Percentiles rank a stretch among this genome's conserved stretches.
These are phyloP conservation scores for Microtus montanus DNA, from an alignment of 2,113 vertebrate species.

Conservation along the genomic window DNA sequence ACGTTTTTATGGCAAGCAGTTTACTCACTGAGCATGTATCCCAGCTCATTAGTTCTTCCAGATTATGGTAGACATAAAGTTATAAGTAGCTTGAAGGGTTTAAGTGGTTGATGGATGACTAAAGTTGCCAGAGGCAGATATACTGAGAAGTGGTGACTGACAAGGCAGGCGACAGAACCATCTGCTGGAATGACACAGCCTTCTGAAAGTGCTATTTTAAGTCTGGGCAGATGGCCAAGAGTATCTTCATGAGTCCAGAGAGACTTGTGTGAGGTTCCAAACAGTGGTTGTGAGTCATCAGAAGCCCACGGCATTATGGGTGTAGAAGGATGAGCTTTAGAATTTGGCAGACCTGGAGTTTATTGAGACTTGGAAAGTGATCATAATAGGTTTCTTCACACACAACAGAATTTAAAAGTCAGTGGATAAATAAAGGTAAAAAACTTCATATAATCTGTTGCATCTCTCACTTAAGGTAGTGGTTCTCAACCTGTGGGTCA, in stretches of 20 bases:
- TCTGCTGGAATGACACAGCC: background rate
- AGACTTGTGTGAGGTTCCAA: background rate
- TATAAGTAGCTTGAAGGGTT: background rate
- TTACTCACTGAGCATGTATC: background rate
- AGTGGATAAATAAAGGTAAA: conserved; percentile 7
- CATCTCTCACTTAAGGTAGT: background rate
- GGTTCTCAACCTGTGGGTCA: background rate
- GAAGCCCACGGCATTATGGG: background rate
- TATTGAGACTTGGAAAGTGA: background rate
- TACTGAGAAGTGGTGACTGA: background rate
- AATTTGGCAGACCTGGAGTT: background rate
- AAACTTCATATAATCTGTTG: background rate
- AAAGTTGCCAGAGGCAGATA: background rate
- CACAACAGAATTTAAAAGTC: conserved; percentile 29
- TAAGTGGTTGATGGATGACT: background rate
- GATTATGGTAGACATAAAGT: conserved; percentile 6
- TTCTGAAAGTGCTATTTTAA: conserved; percentile 32
- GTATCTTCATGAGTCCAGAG: background rate
- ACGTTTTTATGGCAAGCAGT: background rate
- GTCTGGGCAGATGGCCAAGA: background rate
- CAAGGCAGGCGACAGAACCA: background rate
- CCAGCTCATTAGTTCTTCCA: background rate
- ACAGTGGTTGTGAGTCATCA: background rate
- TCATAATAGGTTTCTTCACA: background rate
- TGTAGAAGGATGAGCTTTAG: background rate